Base-by-base conservation (phyloP, 2,888 invertebrate species). In the Xanthia togata region DNA sequence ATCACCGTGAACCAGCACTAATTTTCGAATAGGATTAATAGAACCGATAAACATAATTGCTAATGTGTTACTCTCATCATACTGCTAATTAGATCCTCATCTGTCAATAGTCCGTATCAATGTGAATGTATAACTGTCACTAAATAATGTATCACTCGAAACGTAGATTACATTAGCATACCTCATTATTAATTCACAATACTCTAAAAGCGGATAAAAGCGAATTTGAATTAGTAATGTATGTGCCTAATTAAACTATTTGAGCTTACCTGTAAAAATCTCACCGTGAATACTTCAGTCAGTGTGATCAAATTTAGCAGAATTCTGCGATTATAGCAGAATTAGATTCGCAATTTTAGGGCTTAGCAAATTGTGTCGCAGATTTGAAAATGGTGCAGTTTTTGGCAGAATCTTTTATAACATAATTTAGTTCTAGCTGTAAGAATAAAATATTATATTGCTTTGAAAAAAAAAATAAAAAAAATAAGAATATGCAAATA, bases 71-170 rank as follows among this genome's bases (percentile, higher is more conserved):
- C 11, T 35, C 26, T 60, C 57, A 65, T n/a, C 23, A 73, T 53
- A 53, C 44, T 23, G 12, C 44, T 35, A 78, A 73, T 79, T 59
- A 80, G 6, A 5, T 4, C 14, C 17, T 35, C 17, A 79, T 72
- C 23, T 47, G 47, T 31, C 31, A 78, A 44, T 64, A 50, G 23
- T 26, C 14, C 4, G 0, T 17, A 57, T 35, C 64, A 35, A 31
- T 26, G 23, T 38, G n/a, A 50, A 63, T 47, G 31, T 55, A 41
- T 41, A 41, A 31, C 47, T 62, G n/a, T 31, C n/a, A 41, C 50
- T 79, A 79, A 50, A 57, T 74, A 74, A 81, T 81, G 55, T 31
- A 79, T 44, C 26, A 75, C 20, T 74, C 2, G 41, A 68, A 55
- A 63, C 8, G 23, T 20, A 63, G 35, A 68, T 57, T 62, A 73